Percentiles rank a stretch among this genome's conserved stretches.
phyloP scores from a whole-genome alignment of 2,113 vertebrate species.

The Datnioides undecimradiatus region DNA sequence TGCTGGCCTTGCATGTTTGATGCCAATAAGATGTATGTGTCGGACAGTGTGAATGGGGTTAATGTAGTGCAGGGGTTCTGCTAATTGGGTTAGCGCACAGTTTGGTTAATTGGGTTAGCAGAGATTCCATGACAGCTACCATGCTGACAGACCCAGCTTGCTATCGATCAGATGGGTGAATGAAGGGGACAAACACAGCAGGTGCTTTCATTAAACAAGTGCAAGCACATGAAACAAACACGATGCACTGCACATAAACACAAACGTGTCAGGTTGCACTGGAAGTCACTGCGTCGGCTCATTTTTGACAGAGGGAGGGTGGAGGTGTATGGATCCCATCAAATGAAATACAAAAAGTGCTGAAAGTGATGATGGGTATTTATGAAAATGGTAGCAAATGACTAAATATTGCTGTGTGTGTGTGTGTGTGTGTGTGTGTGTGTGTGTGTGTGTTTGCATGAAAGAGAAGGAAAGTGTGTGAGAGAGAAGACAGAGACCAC shows the following conservation, averaged over 20 bases:
- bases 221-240: slow-evolving; percentile 35
- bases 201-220: slow-evolving; percentile 68
- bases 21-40: slow-evolving; percentile 16
- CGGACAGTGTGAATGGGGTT: slow-evolving; percentile 39
- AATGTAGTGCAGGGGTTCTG: slow-evolving; percentile 45
- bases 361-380: not conserved
- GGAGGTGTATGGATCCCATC: not conserved
- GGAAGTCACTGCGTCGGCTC: not conserved
- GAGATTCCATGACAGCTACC: slow-evolving; percentile 60
- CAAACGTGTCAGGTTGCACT: slow-evolving; percentile 1
- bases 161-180: slow-evolving; percentile 70
- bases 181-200: slow-evolving; percentile 64
- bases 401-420: slow-evolving; percentile 51
- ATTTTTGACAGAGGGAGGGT: not conserved
- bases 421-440: slow-evolving; percentile 27
- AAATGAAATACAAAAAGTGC: slow-evolving; percentile 13
- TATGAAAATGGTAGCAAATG: slow-evolving; percentile 15
- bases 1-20: slow-evolving; percentile 38
- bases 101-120: slow-evolving; percentile 70
- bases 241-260: slow-evolving; percentile 4
- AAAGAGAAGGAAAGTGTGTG: slow-evolving; percentile 34
- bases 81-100: slow-evolving; percentile 62
- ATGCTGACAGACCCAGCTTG: slow-evolving; percentile 49
- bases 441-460: slow-evolving; percentile 19
- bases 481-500: slow-evolving; percentile 53